A percentile compares a stretch with the other conserved stretches of the same genome.
These are phyloP conservation scores for Diogma glabrata DNA, from an alignment of 2,888 invertebrate species.

Conservation along the genomic window DNA sequence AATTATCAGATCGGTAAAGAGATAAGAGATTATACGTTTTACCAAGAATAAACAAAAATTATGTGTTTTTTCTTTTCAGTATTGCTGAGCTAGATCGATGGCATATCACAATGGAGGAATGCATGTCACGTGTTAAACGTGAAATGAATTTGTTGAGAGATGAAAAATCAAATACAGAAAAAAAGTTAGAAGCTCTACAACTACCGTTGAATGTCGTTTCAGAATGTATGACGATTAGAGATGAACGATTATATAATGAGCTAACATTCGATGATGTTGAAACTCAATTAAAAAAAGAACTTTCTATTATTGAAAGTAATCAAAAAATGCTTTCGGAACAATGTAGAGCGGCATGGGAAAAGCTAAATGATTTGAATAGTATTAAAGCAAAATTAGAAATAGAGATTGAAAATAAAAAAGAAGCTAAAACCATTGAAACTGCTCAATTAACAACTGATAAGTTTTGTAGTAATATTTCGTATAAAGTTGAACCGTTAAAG, in stretches of 20 bases:
- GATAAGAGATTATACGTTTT: too few relatives aligned
- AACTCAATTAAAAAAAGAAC: slow-evolving; percentile 30
- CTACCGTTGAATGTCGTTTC: slow-evolving; percentile 1
- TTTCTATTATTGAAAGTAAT: slow-evolving; percentile 40
- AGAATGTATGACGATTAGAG: neutral
- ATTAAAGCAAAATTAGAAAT: neutral
- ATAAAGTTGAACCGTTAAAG: neutral
- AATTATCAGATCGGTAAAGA: slow-evolving; percentile 4
- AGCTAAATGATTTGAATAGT: neutral
- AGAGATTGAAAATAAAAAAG: neutral
- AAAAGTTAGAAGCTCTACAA: neutral
- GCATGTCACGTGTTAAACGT: neutral
- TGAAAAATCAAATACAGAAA: neutral
- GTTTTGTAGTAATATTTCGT: neutral
- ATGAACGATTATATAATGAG: neutral
- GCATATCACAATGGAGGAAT: slow-evolving; percentile 1
- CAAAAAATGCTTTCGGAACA: slow-evolving; percentile 38
- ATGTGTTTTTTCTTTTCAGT: too few relatives aligned
- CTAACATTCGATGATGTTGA: neutral
- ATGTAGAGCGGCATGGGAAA: slow-evolving; percentile 31
- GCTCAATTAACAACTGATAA: neutral
- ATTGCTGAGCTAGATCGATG: neutral
- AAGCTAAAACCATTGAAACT: neutral
- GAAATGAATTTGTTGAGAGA: neutral
- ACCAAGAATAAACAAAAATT: too few relatives aligned